These are phyloP conservation scores for Orchestes rusci DNA, from an alignment of 2,888 invertebrate species.

Conservation along the genomic window DNA sequence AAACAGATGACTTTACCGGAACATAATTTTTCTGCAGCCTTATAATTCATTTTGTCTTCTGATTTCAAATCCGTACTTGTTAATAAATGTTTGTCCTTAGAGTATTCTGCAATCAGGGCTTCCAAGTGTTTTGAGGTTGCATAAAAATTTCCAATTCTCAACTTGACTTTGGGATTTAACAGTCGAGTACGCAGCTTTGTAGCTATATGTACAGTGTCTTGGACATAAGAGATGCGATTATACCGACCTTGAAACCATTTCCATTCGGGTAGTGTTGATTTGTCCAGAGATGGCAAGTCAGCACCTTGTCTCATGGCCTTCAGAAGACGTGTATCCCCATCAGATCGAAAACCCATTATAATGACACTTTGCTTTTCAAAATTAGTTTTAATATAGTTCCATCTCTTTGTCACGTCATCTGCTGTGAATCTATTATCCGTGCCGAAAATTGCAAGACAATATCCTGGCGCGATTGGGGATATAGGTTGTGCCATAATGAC, in stretches of 20 bases:
- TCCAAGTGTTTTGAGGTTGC: slow-evolving; percentile 4
- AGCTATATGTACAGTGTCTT: slow-evolving; percentile 10
- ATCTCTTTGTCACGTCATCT: slow-evolving; percentile 2
- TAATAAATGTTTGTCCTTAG: slow-evolving; percentile 15
- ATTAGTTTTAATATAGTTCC: slow-evolving; percentile 1
- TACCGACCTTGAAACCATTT: slow-evolving; percentile 10
- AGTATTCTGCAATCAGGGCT: slow-evolving; percentile 1
- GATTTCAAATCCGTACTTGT: slow-evolving; percentile 2
- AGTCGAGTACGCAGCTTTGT: slow-evolving; percentile 13
- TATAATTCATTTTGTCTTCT: slow-evolving; percentile 16
- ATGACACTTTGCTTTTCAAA: slow-evolving; percentile 3
- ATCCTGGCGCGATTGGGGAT: slow-evolving; percentile 1
- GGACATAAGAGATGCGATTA: slow-evolving; percentile 3
- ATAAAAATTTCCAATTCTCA: slow-evolving; percentile 7
- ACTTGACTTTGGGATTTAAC: slow-evolving; percentile 3
- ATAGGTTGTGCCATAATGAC: slow-evolving; percentile 7
- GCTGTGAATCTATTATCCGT: slow-evolving; percentile 3
- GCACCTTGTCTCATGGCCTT: slow-evolving; percentile 10
- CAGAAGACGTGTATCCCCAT: slow-evolving; percentile 1
- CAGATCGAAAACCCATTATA: slow-evolving; percentile 9
- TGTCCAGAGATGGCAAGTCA: neutral
- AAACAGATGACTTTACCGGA: neutral
- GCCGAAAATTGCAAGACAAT: slow-evolving; percentile 5
- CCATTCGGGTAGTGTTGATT: neutral
- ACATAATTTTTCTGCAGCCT: slow-evolving; percentile 8